Base-by-base conservation (phyloP, 2,888 invertebrate species). In the Aporophyla lueneburgensis region DNA sequence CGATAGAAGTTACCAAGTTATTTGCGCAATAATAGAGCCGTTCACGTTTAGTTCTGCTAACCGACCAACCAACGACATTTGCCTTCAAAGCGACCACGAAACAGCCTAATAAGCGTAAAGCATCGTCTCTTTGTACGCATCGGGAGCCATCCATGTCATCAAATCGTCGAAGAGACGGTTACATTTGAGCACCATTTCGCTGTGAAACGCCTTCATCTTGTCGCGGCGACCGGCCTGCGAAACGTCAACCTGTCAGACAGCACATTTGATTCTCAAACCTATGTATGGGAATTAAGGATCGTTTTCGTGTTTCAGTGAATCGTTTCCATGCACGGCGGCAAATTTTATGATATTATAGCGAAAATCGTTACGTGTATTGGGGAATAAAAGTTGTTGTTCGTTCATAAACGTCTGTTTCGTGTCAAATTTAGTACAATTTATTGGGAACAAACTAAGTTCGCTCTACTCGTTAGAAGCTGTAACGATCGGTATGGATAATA, bases 331-430 rank as follows among this genome's bases (percentile, higher is more conserved):
- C 74, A 73, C 65, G 78, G 75, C 43, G 69, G 58, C 70, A 76
- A 63, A 87, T 85, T 87, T 81, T 87, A 88, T 84, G 87, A 83
- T 88, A 87, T 87, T 86, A 84, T 80, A 83, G 88, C 79, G 88
- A 87, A 85, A 88, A 88, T 85, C 80, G 79, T 85, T 88, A 83
- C 78, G 85, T 87, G 88, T 88, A 83, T 85, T 85, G 81, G 88
- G 87, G 53, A 85, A 88, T 88, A 88, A 88, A 88, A 87, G 88
- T 87, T 87, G 88, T 88, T 87, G 86, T 85, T 88, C 79, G 83
- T 87, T 87, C 78, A 83, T 88, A 85, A 88, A 87, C 79, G 88
- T 83, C 87, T 79, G 87, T 87, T 88, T 80, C 79, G 87, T 87
- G 87, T 87, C 88, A 81, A 88, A 88, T 87, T 83, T 81, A 88